Conservation (phyloP, 2,888 invertebrate species). For the Hirudinaria manillensis region DNA sequence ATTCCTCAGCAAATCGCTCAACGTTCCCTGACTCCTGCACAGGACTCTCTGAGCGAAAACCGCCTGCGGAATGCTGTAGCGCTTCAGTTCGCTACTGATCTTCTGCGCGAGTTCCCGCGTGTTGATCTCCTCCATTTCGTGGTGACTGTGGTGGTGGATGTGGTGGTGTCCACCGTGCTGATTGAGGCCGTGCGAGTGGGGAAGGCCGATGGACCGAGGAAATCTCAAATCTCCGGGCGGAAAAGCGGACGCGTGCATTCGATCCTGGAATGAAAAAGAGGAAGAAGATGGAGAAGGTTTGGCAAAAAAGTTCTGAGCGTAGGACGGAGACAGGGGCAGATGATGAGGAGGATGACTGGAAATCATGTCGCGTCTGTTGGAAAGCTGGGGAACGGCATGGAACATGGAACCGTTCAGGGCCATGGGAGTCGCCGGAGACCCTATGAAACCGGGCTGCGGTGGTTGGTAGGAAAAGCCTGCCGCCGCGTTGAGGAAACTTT, state of each 20-base stretch:
- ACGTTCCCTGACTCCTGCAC: slow-evolving; percentile 94
- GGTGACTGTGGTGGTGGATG: slow-evolving; percentile 42
- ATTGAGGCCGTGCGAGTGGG: slow-evolving; percentile 2
- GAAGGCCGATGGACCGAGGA: slow-evolving; percentile 9
- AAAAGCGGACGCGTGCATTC: slow-evolving; percentile 15
- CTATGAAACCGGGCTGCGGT: slow-evolving; percentile 24
- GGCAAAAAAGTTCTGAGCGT: slow-evolving; percentile 23
- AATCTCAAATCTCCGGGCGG: slow-evolving; percentile 15
- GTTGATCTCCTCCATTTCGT: slow-evolving; percentile 72
- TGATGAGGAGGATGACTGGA: slow-evolving; percentile 19
- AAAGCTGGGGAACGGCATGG: not conserved
- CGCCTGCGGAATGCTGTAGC: slow-evolving; percentile 98
- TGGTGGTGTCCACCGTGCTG: slow-evolving; percentile 13
- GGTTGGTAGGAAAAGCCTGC: slow-evolving; percentile 24
- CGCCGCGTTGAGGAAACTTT: slow-evolving; percentile 19
- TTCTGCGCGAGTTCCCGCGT: slow-evolving; percentile 93
- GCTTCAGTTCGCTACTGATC: slow-evolving; percentile 94
- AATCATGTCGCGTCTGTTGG: slow-evolving; percentile 16
- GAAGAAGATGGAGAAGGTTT: slow-evolving; percentile 7
- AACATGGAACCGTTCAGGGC: slow-evolving; percentile 18
- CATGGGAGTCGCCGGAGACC: not conserved
- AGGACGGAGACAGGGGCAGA: slow-evolving; percentile 11
- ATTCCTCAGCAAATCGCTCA: slow-evolving; percentile 91
- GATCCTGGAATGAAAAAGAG: slow-evolving; percentile 14
- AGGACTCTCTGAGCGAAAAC: slow-evolving; percentile 98